Evolutionary conservation across 2,113 vertebrate species (phyloP).

Genomic region (Erythrolamprus reginae): DNA sequence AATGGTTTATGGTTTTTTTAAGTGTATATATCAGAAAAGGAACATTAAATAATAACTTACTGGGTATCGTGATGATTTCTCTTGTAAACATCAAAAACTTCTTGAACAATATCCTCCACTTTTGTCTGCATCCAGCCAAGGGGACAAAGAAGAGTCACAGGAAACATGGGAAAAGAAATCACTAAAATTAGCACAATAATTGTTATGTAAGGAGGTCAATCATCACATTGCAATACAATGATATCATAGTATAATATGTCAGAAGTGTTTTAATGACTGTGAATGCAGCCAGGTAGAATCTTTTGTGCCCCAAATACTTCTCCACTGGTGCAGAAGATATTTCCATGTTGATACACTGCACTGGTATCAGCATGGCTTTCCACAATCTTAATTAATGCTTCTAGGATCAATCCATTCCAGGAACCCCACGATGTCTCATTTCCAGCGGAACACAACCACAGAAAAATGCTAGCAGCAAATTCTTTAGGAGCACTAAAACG

Average conservation of each 20-base stretch:
- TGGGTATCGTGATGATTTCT: conserved; percentile 76
- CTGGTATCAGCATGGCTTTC: not conserved
- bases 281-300: not conserved
- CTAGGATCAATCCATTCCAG: not conserved
- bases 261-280: not conserved
- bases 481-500: not conserved
- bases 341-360: not conserved
- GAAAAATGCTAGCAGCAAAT: not conserved
- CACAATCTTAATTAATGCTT: not conserved
- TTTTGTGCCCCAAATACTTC: not conserved
- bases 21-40: not conserved
- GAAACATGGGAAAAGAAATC: not conserved
- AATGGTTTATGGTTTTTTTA: not conserved
- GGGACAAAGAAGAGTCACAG: not conserved
- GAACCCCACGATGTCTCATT: not conserved
- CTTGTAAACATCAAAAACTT: conserved; percentile 80
- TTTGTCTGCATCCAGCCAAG: conserved; percentile 67
- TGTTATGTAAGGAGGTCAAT: not conserved
- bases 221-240: not conserved
- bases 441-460: not conserved
- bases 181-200: not conserved
- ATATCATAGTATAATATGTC: not conserved
- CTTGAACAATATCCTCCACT: conserved; percentile 84
- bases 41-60: conserved; percentile 71
- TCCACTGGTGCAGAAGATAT: not conserved